These are phyloP conservation scores for Gila orcuttii DNA, from an alignment of 2,113 vertebrate genomes.

Conservation along the genomic window DNA sequence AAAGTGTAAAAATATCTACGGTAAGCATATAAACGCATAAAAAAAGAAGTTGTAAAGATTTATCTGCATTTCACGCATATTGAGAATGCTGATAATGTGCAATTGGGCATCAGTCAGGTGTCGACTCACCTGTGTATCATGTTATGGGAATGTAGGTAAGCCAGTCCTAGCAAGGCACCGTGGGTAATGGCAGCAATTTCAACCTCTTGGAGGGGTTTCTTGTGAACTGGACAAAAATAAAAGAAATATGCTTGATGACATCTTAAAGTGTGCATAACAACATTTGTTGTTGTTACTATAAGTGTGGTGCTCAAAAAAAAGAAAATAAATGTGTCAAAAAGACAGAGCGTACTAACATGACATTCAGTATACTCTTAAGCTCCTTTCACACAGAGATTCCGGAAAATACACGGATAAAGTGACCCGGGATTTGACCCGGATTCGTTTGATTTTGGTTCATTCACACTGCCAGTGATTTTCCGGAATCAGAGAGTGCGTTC, in stretches of 20 bases:
- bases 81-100: background rate
- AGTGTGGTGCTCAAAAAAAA: background rate
- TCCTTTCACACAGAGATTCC: too few relatives aligned
- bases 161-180: constrained; percentile 97
- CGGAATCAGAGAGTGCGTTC: too few relatives aligned
- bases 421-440: too few relatives aligned
- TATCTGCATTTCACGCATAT: background rate
- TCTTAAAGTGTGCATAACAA: background rate
- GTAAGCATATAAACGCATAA: background rate
- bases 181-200: constrained; percentile 99
- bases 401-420: too few relatives aligned
- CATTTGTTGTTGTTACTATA: background rate
- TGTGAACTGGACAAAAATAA: constrained; percentile 84
- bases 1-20: background rate
- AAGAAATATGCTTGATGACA: background rate
- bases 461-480: too few relatives aligned
- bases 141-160: constrained; percentile 96
- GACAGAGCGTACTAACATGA: background rate
- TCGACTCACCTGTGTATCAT: constrained; percentile 94
- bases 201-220: constrained; percentile 98
- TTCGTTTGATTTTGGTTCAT: too few relatives aligned
- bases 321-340: background rate
- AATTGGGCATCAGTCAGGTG: background rate
- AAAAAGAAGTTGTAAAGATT: background rate
- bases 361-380: background rate